These are phyloP conservation scores for Drosophila kanapiae DNA, from an alignment of 1,140 invertebrate species.

Conservation along the genomic window DNA sequence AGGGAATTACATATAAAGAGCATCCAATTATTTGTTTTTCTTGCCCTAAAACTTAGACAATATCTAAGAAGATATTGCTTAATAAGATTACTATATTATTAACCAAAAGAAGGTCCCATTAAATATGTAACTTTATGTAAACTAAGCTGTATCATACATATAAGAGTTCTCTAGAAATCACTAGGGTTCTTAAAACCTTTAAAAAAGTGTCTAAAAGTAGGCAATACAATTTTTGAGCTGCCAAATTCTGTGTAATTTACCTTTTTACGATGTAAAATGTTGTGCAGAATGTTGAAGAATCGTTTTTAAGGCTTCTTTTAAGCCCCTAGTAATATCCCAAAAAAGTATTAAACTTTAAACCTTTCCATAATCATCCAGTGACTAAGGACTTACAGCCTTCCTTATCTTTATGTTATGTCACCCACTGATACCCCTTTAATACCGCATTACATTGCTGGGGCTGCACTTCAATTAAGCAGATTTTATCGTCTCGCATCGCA, in stretches of 20 bases:
- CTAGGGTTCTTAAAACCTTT: no score
- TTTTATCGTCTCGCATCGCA: constrained; percentile 29
- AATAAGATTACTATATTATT: background rate
- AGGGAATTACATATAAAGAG: background rate
- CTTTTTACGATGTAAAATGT: no score
- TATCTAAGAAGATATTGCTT: background rate
- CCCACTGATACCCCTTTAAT: constrained; percentile 10
- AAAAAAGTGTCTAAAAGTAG: no score
- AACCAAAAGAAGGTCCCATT: background rate
- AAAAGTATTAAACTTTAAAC: no score
- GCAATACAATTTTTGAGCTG: no score
- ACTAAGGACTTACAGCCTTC: background rate
- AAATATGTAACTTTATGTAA: background rate
- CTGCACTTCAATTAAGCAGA: constrained; percentile 47
- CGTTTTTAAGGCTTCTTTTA: no score
- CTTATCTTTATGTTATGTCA: constrained; percentile 3
- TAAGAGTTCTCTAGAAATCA: no score
- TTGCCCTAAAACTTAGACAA: background rate
- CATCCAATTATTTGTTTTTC: background rate
- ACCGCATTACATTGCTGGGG: constrained; percentile 37
- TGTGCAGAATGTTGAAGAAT: no score
- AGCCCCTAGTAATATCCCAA: no score
- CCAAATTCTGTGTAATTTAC: no score
- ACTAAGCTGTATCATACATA: background rate
- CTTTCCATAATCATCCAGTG: no score